These are phyloP conservation scores for Tachysurus vachellii DNA, from an alignment of 2,113 vertebrate species.

Conservation along the genomic window DNA sequence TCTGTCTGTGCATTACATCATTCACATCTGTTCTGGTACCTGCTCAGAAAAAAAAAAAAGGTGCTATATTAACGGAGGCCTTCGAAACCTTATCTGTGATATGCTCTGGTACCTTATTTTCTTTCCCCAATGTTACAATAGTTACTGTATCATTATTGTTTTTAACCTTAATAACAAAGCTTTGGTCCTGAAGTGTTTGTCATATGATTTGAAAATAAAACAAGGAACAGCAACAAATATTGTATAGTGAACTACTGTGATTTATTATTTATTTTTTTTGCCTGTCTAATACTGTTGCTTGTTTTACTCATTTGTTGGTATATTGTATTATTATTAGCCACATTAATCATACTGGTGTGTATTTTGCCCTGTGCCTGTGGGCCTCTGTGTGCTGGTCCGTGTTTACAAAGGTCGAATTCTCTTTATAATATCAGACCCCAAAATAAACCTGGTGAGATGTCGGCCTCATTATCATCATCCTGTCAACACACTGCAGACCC, in stretches of 20 bases:
- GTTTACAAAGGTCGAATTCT: constrained; percentile 69
- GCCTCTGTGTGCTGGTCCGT: constrained; percentile 20
- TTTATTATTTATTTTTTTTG: constrained; percentile 3
- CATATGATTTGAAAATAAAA: constrained; percentile 79
- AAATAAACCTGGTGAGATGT: constrained; percentile 84
- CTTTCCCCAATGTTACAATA: constrained; percentile 60
- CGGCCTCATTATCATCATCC: constrained; percentile 85
- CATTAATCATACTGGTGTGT: constrained; percentile 60
- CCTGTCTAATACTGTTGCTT: constrained; percentile 10
- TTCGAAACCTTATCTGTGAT: constrained; percentile 84
- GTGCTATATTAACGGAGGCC: constrained; percentile 80
- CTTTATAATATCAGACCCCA: constrained; percentile 78
- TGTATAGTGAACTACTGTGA: constrained; percentile 14
- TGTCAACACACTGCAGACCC: constrained; percentile 77
- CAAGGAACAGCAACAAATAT: constrained; percentile 24
- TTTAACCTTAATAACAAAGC: constrained; percentile 66
- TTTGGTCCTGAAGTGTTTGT: constrained; percentile 76
- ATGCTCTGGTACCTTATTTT: constrained; percentile 73
- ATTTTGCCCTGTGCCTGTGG: constrained; percentile 69
- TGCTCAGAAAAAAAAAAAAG: constrained; percentile 68
- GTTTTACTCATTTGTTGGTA: constrained; percentile 47
- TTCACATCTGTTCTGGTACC: constrained; percentile 79
- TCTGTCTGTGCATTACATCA: constrained; percentile 71
- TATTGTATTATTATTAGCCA: background rate
- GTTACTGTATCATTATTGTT: constrained; percentile 48